Base-by-base conservation (phyloP, 2,797 vertebrate genomes). In the Enteromius paludinosus region DNA sequence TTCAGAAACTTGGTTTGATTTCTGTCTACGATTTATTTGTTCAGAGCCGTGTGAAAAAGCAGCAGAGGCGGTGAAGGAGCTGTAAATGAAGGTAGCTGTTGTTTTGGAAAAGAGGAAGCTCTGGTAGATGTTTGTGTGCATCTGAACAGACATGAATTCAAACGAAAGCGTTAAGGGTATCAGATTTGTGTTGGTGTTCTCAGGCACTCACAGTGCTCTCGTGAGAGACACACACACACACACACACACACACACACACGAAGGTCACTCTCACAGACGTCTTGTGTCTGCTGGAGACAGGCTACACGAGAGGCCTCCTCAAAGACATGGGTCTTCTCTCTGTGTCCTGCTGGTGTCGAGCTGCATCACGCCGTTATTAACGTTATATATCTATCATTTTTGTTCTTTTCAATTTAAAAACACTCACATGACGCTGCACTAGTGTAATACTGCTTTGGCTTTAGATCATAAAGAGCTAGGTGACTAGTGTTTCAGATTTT, bases 221-320 rank as follows among this genome's bases (percentile, higher is more conserved):
- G 38, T 41, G 38, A 38, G 35, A 5, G 4, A 35, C 33, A 35
- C 35, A n/a, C n/a, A n/a, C n/a, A n/a, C n/a, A n/a, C n/a, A n/a
- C n/a, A n/a, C n/a, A n/a, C n/a, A 38, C 25, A 65, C 61, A 81
- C 56, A 74, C 64, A 74, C 54, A 45, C 18, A 25, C 12, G 23
- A 49, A 33, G 70, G 64, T 56, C 65, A 41, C 65, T 25, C 49
- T 52, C 18, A 52, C 64, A 70, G 35, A 62, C 70, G 49, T 54
- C 47, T 12, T 45, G 62, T 65, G 14, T 78, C 28, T 54, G 15
- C 15, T n/a, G 59, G 59, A 64, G 59, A 43, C 20, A 18, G 28
- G 28, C 28, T 30, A 30, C 28, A 30, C 28, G 28, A 15, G 25
- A 62, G 14, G 11, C 10, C 54, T 65, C 30, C 30, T 64, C 28